Evolutionary conservation across 2,113 vertebrate genomes (phyloP), one percentile per base, ranked within the genome.

Genomic region (Scopus umbretta): DNA sequence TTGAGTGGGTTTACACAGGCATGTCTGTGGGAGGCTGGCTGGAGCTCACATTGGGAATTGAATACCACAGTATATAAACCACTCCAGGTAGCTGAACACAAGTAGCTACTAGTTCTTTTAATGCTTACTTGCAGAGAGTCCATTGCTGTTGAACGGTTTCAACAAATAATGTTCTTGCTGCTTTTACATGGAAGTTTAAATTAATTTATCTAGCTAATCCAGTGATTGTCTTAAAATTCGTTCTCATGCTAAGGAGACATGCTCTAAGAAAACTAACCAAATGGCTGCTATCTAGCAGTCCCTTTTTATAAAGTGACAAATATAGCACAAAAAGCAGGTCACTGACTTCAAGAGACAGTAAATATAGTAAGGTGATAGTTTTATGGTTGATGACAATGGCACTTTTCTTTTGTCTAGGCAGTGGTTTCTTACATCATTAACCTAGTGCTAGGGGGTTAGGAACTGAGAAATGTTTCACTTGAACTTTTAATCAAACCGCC

Each of bases 161-260:
- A 95, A 92, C 88, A 83, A 82, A 67, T 90, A 90, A 80, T 40
- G 40, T 88, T 81, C 72, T 81, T 82, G 78, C 63, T 84, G 68
- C 62, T 82, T 21, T 84, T 95, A 88, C 70, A 59, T 76, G 78
- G 68, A 68, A 90, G 86, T 92, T 93, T 96, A 95, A 42, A 91
- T 91, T 79, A 58, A 78, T 63, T 61, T 83, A 71, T 83, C 82
- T 96, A 90, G 92, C 94, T 98, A 96, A 97, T 97, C 5, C 66
- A 95, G 85, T 30, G 17, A 16, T n/a, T 52, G 14, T 56, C 53
- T 84, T 92, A 93, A 75, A 97, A 94, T 97, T 94, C 62, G 81
- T 81, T 94, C 94, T 86, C 65, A 49, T 88, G 94, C 87, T 95
- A 92, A 96, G 88, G 83, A 95, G 81, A 80, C 70, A 72, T 79